phyloP scores from a whole-genome alignment of 2,888 invertebrate species.

The Empis stercorea region DNA sequence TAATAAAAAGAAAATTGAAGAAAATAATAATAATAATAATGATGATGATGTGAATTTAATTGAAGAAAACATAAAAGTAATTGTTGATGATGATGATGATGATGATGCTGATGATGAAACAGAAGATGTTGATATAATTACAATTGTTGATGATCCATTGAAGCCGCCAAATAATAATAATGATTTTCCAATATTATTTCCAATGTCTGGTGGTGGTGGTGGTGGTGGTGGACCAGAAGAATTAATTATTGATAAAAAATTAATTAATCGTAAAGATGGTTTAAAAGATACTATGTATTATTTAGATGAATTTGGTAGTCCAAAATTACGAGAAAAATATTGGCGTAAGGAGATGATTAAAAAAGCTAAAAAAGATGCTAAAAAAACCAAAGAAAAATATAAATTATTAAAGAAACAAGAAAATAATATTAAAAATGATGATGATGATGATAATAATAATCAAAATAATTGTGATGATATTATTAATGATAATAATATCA shows the following conservation, averaged over 20 bases:
- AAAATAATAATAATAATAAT: not conserved
- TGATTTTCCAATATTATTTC: slow-evolving; percentile 1
- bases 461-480: slow-evolving; percentile 11
- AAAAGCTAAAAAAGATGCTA: slow-evolving; percentile 18
- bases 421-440: slow-evolving; percentile 8
- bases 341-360: slow-evolving; percentile 28
- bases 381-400: not conserved
- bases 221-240: slow-evolving; percentile 19
- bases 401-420: slow-evolving; percentile 8
- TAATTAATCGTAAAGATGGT: slow-evolving; percentile 35
- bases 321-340: slow-evolving; percentile 32
- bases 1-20: not conserved
- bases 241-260: slow-evolving; percentile 28
- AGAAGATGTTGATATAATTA: not conserved
- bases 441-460: slow-evolving; percentile 2
- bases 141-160: not conserved
- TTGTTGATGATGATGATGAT: not conserved
- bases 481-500: slow-evolving; percentile 9
- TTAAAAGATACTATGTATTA: slow-evolving; percentile 35
- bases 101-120: not conserved
- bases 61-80: not conserved
- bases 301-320: slow-evolving; percentile 35
- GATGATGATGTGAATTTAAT: no score
- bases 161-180: not conserved
- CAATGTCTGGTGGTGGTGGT: not conserved